Evolutionary conservation across 1,140 invertebrate genomes (phyloP).

Genomic region (Diachasma alloeum): DNA sequence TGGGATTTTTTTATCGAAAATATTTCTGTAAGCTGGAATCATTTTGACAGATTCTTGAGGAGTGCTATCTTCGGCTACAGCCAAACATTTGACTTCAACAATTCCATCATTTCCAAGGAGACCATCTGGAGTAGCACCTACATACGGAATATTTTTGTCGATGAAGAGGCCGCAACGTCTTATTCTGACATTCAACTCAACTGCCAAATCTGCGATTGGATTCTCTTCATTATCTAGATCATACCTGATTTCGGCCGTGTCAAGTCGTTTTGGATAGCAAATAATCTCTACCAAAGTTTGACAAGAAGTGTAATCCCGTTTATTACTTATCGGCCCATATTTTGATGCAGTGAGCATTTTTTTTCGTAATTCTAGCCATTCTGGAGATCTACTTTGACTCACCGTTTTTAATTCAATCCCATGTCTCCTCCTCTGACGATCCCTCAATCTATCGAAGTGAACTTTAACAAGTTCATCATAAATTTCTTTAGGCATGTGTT

Average conservation of each 20-base stretch:
- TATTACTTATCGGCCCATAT: constrained; percentile 41
- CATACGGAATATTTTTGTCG: constrained; percentile 41
- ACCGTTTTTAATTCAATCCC: neutral
- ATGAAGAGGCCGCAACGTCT: constrained; percentile 57
- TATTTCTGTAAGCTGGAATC: neutral
- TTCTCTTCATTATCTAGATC: constrained; percentile 46
- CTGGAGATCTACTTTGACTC: neutral
- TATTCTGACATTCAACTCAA: constrained; percentile 36
- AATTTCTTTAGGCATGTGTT: neutral
- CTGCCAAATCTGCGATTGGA: constrained; percentile 42
- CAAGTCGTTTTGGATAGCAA: constrained; percentile 35
- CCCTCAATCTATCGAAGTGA: neutral
- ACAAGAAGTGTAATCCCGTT: constrained; percentile 31
- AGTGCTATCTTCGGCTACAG: constrained; percentile 29
- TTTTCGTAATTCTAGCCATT: too few relatives aligned
- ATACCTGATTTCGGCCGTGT: constrained; percentile 37
- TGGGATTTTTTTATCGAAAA: constrained; percentile 25
- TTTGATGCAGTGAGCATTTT: neutral
- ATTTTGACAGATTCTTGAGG: constrained; percentile 34
- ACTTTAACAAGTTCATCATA: neutral
- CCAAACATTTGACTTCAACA: constrained; percentile 55
- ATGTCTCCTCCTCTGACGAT: neutral
- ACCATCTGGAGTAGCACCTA: constrained; percentile 60
- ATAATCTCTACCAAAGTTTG: constrained; percentile 35
- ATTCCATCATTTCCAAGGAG: constrained; percentile 48